Evolutionary conservation across 2,888 invertebrate genomes (phyloP), one percentile per base, ranked within the genome.

Genomic region (Colletes collaris): DNA sequence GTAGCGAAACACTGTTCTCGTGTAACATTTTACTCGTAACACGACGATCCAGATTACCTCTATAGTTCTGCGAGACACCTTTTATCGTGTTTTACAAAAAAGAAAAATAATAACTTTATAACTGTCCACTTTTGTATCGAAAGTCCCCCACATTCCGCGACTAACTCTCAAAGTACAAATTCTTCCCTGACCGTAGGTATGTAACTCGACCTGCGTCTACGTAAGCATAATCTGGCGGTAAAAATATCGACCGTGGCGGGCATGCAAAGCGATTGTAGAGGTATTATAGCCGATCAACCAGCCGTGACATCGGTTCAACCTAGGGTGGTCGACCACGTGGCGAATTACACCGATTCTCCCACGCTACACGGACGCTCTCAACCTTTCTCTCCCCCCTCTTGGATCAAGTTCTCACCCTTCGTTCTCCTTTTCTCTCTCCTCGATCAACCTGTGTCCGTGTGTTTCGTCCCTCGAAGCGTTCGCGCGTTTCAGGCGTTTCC

Each of bases 211-310:
- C 49, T 62, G 40, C 40, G 37, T 2, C 37, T 46, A 27, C 11
- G 55, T 49, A 16, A 37, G 13, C 37, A 44, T 27, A 10, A 19
- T 40, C 8, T 11, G 13, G 40, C 70, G 56, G 75, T 10, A 64
- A 71, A 72, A 79, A 59, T 76, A 71, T 71, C 63, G 66, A 55
- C 55, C 55, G 35, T 37, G 13, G 49, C 35, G 50, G 13, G 49
- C 35, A 50, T 60, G 55, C 64, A 52, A 59, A 59, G 60, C 56
- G 79, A 79, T 79, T 50, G 65, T 60, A 56, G 60, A 44, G 46
- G 56, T 62, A 72, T 72, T 74, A 76, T 69, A 62, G 78, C 58
- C 72, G 69, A 78, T 78, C 78, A 65, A 49, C 58, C 62, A 63
- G 53, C 58, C 73, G 69, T 73, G 68, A 65, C 79, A 78, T 64